phyloP scores from a whole-genome alignment of 2,797 vertebrate species.

The Spinus pinus region DNA sequence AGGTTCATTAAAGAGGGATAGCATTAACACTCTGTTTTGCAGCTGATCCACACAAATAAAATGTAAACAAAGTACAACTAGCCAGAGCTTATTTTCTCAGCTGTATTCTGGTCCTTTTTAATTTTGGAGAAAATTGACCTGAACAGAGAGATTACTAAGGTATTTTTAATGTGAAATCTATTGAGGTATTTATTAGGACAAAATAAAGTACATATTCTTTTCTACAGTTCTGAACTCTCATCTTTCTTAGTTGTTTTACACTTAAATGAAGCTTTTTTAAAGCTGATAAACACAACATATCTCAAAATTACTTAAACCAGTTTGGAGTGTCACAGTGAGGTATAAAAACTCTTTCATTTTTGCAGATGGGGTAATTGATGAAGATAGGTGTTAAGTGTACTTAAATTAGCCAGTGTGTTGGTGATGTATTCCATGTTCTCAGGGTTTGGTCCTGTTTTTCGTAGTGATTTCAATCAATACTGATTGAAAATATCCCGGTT shows the following conservation, averaged over 20 bases:
- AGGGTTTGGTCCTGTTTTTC: neutral
- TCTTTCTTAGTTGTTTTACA: neutral
- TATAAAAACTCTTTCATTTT: neutral
- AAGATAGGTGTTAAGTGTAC: neutral
- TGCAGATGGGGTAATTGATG: neutral
- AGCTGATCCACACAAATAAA: conserved; percentile 7
- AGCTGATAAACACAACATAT: neutral
- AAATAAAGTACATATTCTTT: neutral
- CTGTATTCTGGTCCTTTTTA: conserved; percentile 1
- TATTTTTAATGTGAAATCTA: neutral
- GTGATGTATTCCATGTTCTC: neutral
- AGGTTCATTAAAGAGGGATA: neutral
- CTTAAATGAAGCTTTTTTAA: neutral
- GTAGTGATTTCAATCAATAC: neutral
- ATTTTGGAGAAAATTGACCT: conserved; percentile 18
- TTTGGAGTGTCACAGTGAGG: neutral
- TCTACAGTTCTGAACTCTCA: neutral
- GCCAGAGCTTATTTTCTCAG: neutral
- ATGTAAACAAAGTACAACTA: neutral
- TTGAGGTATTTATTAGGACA: neutral
- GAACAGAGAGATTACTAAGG: neutral
- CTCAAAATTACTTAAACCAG: neutral
- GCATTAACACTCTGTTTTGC: neutral
- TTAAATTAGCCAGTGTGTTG: neutral
- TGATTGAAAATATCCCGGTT: neutral